A percentile compares a stretch with the other conserved stretches of the same genome.
Evolutionary conservation across 2,888 invertebrate species (phyloP).

Genomic region (Orchestes rusci): DNA sequence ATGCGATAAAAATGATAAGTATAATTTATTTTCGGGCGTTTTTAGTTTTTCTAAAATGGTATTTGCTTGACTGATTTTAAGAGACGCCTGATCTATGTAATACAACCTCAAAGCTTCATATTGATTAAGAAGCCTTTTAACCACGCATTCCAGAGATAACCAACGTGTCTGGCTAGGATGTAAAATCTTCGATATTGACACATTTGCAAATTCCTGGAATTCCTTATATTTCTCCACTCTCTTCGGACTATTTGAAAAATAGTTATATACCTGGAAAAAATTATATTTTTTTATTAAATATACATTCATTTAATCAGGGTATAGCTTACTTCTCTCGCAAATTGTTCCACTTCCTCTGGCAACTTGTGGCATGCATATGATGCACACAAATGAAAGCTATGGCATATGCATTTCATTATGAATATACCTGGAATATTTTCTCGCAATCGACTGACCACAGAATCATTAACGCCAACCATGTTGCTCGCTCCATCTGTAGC

Average conservation of each 20-base stretch:
- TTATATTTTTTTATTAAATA: too few relatives aligned
- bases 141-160: conserved; percentile 11
- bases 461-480: conserved; percentile 14
- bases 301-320: too few relatives aligned
- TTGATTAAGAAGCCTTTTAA: conserved; percentile 13
- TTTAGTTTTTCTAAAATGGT: conserved; percentile 2
- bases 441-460: conserved; percentile 8
- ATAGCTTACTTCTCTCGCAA: conserved; percentile 6
- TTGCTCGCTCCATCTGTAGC: conserved; percentile 14
- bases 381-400: too few relatives aligned
- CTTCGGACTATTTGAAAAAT: conserved; percentile 12
- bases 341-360: conserved; percentile 8
- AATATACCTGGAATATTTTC: conserved; percentile 8
- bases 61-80: background rate
- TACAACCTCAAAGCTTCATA: conserved; percentile 12
- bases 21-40: conserved; percentile 1
- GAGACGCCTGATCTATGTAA: conserved; percentile 2
- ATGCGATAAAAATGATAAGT: background rate
- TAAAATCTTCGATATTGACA: conserved; percentile 6
- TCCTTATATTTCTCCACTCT: conserved; percentile 7
- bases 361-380: conserved; percentile 10
- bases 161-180: conserved; percentile 9
- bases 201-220: conserved; percentile 9
- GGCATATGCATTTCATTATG: conserved; percentile 13
- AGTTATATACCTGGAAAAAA: too few relatives aligned